A percentile compares a stretch with the other conserved stretches of the same genome.
These are phyloP conservation scores for Calliphora vicina DNA, from an alignment of 1,140 invertebrate genomes.

Conservation along the genomic window DNA sequence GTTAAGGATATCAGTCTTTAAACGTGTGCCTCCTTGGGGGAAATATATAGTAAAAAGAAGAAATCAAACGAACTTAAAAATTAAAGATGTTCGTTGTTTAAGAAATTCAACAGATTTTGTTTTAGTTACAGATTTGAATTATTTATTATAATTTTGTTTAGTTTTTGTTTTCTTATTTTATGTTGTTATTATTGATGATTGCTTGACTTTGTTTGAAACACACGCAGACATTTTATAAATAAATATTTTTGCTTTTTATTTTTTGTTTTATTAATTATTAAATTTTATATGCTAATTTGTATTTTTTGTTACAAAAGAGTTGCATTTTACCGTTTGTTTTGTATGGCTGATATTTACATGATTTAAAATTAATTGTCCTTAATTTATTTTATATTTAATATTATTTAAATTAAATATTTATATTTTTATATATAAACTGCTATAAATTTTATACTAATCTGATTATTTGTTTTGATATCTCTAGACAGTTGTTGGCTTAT, in stretches of 20 bases:
- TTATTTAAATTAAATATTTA: constrained; percentile 15
- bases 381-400: not conserved
- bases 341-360: constrained; percentile 23
- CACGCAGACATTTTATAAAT: constrained; percentile 14
- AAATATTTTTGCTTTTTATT: not conserved
- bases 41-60: not conserved
- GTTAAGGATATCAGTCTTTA: not conserved
- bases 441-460: constrained; percentile 12
- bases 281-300: constrained; percentile 10
- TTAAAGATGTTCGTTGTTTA: not conserved
- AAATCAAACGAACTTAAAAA: not conserved
- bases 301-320: not conserved
- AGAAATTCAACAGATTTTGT: not conserved
- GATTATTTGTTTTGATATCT: not conserved
- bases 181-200: not conserved
- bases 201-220: constrained; percentile 19
- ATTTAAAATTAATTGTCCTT: constrained; percentile 29
- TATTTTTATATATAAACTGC: constrained; percentile 1
- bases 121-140: not conserved
- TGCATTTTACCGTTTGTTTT: constrained; percentile 10
- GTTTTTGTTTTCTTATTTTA: not conserved
- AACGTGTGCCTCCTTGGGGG: not conserved
- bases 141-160: not conserved
- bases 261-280: not conserved
- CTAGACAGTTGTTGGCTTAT: constrained; percentile 30